Evolutionary conservation across 2,113 vertebrate genomes (phyloP), one percentile per base, ranked within the genome.

Genomic region (Micromys minutus): DNA sequence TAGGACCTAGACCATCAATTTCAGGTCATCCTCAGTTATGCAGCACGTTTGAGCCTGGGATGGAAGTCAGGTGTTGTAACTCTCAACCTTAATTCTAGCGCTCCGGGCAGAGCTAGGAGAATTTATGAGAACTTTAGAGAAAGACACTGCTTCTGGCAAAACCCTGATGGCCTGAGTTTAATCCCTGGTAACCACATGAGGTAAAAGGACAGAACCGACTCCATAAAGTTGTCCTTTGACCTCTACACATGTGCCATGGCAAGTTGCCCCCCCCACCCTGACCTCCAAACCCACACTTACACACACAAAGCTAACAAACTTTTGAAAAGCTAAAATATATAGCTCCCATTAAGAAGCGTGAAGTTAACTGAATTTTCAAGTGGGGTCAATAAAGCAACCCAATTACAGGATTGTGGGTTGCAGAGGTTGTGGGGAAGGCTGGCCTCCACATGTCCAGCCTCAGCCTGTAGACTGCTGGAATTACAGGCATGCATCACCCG

Each of bases 311-410:
- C 39, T 81, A 81, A n/a, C 13, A 59, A 55, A 57, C 7, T 52
- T n/a, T n/a, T n/a, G n/a, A n/a, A n/a, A n/a, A n/a, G n/a, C n/a
- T n/a, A n/a, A n/a, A n/a, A 21, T 36, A 80, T 24, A 39, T 5
- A 2, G n/a, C 69, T 91, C 52, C 45, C 4, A 50, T 34, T 52
- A 75, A 69, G 19, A 3, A 63, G 22, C 59, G 0, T 83, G 36
- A 93, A 77, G 50, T 92, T 90, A 87, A 88, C 61, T 92, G 65
- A 74, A 7, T 42, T 94, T 10, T 36, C 80, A 87, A 24, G 57
- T 7, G 79, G 36, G 42, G 81, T 47, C 59, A 84, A 87, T 72
- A 71, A 93, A 91, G 74, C 42, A 72, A 61, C 71, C 50, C 39
- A 75, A 75, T 75, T 74, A 59, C 26, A 47, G 71, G 19, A 1